These are phyloP conservation scores for Megaptera novaeangliae DNA, from an alignment of 2,113 vertebrate species.

Conservation along the genomic window DNA sequence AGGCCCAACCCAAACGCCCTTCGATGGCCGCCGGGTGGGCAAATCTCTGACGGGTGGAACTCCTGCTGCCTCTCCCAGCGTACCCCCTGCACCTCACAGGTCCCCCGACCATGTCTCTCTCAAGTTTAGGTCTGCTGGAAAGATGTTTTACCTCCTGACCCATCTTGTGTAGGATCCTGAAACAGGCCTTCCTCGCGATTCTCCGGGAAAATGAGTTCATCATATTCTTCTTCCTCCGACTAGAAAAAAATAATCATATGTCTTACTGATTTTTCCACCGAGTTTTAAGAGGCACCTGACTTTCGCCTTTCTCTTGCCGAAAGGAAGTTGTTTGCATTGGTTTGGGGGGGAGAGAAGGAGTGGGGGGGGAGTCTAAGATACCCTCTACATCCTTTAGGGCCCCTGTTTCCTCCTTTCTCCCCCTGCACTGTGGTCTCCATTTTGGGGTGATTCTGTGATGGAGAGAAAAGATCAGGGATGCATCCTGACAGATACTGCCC, in stretches of 20 bases:
- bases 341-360: background rate
- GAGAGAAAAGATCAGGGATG: background rate
- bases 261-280: background rate
- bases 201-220: background rate
- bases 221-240: background rate
- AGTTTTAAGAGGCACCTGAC: background rate
- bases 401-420: fast-evolving
- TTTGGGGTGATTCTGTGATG: background rate
- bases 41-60: background rate
- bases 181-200: background rate
- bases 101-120: fast-evolving
- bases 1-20: too few species aligned
- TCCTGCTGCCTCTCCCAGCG: fast-evolving
- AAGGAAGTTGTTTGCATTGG: background rate
- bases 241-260: background rate
- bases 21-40: too few species aligned
- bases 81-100: fast-evolving
- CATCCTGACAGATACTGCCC: background rate
- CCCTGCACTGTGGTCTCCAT: background rate
- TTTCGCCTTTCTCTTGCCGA: background rate
- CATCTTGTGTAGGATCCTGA: background rate
- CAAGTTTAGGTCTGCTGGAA: background rate
- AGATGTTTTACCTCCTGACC: background rate
- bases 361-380: fast-evolving
- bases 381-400: background rate